phyloP scores from a whole-genome alignment of 1,140 invertebrate species.

The Portunus trituberculatus region DNA sequence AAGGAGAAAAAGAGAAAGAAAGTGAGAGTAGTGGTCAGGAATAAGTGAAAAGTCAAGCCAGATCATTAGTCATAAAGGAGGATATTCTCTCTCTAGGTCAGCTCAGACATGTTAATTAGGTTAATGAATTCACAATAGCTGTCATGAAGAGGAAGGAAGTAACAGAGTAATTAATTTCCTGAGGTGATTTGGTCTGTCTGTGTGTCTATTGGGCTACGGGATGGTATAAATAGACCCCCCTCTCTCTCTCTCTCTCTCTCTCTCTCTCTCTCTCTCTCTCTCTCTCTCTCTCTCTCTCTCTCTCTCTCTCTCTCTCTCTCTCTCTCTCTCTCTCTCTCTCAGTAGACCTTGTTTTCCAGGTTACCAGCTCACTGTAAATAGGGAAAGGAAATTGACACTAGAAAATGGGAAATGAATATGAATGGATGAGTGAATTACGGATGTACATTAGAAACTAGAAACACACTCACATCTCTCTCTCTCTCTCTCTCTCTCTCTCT shows the following conservation, averaged over 20 bases:
- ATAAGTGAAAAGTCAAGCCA: background rate
- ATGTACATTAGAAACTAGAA: background rate
- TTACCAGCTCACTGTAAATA: background rate
- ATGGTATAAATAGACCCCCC: too few relatives aligned
- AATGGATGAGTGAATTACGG: background rate
- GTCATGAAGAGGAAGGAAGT: background rate
- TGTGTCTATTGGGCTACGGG: too few relatives aligned
- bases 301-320: background rate
- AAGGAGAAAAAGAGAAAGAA: background rate
- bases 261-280: slow-evolving; percentile 13
- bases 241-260: background rate
- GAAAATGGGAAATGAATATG: background rate
- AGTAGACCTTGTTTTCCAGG: background rate
- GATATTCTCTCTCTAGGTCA: background rate
- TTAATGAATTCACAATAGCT: background rate
- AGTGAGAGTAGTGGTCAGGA: background rate
- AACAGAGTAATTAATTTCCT: background rate
- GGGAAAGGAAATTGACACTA: background rate
- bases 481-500: slow-evolving; percentile 17
- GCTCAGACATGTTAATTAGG: background rate
- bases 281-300: slow-evolving; percentile 4
- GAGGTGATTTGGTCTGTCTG: background rate
- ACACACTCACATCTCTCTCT: background rate
- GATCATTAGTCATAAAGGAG: background rate
- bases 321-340: background rate